phyloP scores from a whole-genome alignment of 2,113 vertebrate genomes.

The Gallinago media region DNA sequence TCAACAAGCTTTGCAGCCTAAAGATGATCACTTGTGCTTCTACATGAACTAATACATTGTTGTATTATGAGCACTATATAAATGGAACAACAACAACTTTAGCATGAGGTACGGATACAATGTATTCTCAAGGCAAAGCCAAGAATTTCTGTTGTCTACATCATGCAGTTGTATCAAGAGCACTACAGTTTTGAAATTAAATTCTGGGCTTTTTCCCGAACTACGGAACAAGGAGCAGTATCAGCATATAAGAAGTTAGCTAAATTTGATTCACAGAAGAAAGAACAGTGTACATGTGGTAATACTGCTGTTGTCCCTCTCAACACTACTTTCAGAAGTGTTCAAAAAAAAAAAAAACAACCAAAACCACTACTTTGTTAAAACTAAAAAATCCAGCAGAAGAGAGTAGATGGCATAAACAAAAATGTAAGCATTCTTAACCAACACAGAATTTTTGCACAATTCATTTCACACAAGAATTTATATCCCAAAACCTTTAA shows the following conservation, averaged over 20 bases:
- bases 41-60: background rate
- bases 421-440: background rate
- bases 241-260: background rate
- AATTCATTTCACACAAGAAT: background rate
- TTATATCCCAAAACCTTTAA: background rate
- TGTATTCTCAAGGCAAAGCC: background rate
- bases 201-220: background rate
- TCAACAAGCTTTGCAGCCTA: background rate
- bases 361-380: background rate
- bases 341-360: background rate
- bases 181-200: background rate
- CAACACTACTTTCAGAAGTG: background rate
- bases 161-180: background rate
- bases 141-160: background rate
- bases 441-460: background rate
- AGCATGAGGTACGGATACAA: background rate
- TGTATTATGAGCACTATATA: background rate
- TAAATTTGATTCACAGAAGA: background rate
- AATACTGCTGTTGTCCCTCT: background rate
- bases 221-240: background rate
- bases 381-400: background rate
- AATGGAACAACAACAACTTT: background rate
- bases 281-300: fast-evolving
- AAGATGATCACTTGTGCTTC: background rate
- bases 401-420: background rate